Conservation (phyloP, 2,797 vertebrate species). For the Poecilia wingei region DNA sequence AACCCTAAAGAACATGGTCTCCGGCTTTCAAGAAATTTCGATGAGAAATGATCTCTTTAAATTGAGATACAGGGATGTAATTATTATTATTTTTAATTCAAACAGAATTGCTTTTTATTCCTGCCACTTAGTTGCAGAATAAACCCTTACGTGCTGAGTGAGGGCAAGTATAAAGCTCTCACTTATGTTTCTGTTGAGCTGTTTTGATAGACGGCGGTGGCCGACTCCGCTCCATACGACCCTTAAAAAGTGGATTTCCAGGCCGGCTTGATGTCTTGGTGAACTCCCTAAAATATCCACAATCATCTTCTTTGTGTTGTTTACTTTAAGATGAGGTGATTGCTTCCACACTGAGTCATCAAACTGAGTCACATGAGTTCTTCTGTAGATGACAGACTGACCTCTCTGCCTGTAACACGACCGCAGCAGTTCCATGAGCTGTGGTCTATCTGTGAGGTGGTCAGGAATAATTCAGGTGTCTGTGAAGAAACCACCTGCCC, state of each 20-base stretch:
- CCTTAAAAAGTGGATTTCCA: background rate
- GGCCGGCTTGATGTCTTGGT: background rate
- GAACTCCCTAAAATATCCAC: background rate
- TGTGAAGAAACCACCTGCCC: background rate
- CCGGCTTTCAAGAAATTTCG: background rate
- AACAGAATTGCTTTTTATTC: background rate
- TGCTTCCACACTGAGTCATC: background rate
- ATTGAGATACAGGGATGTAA: background rate
- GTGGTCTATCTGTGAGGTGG: background rate
- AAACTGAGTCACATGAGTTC: background rate
- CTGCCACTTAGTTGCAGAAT: background rate
- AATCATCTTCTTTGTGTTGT: slow-evolving; percentile 5
- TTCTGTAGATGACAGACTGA: slow-evolving; percentile 1
- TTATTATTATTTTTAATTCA: background rate
- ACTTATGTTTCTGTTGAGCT: background rate
- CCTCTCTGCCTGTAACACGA: background rate
- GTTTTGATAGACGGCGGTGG: background rate
- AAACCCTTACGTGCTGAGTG: background rate
- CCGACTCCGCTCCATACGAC: background rate
- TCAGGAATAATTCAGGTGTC: background rate
- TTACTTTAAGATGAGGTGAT: slow-evolving; percentile 9
- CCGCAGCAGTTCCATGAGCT: background rate
- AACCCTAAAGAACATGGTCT: background rate
- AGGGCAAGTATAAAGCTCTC: background rate
- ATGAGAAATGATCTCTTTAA: background rate